phyloP scores from a whole-genome alignment of 2,113 vertebrate species.

The Podarcis muralis region DNA sequence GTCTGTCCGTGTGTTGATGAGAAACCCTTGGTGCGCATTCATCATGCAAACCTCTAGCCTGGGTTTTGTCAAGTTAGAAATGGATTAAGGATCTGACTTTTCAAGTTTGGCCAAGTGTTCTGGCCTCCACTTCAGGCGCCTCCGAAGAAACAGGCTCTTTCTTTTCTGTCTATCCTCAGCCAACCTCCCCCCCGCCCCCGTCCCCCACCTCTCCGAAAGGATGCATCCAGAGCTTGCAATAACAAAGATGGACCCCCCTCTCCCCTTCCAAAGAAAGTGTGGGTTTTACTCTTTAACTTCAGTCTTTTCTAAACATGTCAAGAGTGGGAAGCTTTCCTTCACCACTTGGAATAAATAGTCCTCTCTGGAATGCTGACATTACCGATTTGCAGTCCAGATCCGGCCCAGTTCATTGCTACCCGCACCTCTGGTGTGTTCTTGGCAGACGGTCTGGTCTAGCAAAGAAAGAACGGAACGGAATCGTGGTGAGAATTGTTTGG shows the following conservation, averaged over 20 bases:
- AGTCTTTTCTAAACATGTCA: slow-evolving; percentile 27
- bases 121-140: slow-evolving; percentile 25
- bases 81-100: slow-evolving; percentile 38
- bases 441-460: slow-evolving; percentile 5
- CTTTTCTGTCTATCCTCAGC: background rate
- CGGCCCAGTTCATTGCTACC: background rate
- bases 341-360: background rate
- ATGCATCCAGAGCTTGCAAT: slow-evolving; percentile 42
- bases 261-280: slow-evolving; percentile 42
- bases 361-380: slow-evolving; percentile 25
- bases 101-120: slow-evolving; percentile 46
- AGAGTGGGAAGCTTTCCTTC: background rate
- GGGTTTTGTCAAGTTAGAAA: background rate
- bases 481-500: background rate
- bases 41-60: slow-evolving; percentile 5
- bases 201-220: background rate
- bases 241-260: slow-evolving; percentile 23
- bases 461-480: background rate
- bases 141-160: background rate
- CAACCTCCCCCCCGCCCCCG: background rate
- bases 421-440: background rate
- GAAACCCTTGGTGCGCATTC: background rate
- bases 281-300: slow-evolving; percentile 38
- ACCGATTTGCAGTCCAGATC: background rate
- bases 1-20: background rate